phyloP scores from a whole-genome alignment of 2,113 vertebrate genomes.

The Callithrix jacchus region DNA sequence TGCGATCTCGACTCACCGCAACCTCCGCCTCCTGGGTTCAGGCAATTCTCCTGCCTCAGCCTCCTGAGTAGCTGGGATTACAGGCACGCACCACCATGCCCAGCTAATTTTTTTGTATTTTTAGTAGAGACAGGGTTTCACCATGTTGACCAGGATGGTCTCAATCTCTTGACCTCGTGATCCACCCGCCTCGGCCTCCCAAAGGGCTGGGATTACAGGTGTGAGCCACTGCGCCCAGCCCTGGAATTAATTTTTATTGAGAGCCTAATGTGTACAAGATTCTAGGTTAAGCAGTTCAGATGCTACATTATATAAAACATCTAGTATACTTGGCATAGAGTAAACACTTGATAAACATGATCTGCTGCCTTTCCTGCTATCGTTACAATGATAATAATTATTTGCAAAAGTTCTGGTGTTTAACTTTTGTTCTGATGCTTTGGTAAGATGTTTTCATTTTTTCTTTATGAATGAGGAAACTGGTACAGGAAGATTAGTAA shows the following conservation, averaged over 20 bases:
- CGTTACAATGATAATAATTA: neutral
- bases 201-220: too few relatives aligned
- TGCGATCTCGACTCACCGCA: too few relatives aligned
- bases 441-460: neutral
- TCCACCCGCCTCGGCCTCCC: too few relatives aligned
- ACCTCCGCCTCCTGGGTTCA: too few relatives aligned
- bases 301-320: neutral
- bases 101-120: too few relatives aligned
- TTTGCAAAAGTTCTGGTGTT: neutral
- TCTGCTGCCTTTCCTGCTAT: neutral
- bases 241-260: neutral
- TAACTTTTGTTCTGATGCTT: neutral
- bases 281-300: neutral
- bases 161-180: too few relatives aligned
- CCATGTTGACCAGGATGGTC: too few relatives aligned
- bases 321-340: neutral
- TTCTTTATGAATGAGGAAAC: neutral
- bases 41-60: too few relatives aligned
- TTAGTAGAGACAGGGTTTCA: too few relatives aligned
- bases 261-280: neutral
- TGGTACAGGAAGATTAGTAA: neutral
- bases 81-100: too few relatives aligned
- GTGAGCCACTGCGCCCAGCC: too few relatives aligned
- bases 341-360: rapidly evolving
- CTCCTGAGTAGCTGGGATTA: too few relatives aligned